Percentiles rank a stretch among this genome's conserved stretches.
These are phyloP conservation scores for Calliphora vomitoria DNA, from an alignment of 2,888 invertebrate species.

Conservation along the genomic window DNA sequence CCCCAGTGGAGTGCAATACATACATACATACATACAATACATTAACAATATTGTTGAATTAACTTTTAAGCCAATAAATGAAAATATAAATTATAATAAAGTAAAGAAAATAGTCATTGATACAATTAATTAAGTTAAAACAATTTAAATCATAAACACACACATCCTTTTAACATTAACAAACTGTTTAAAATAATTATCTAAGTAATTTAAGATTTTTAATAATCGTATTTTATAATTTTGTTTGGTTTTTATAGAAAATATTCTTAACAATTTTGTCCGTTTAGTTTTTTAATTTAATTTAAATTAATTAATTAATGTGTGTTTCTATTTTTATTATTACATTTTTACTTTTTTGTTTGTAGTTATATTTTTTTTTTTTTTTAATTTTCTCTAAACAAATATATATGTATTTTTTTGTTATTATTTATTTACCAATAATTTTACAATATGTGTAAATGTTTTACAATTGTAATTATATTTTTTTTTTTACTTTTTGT, in stretches of 20 bases:
- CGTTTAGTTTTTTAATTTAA: slow-evolving; percentile 26
- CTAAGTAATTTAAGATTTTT: slow-evolving; percentile 34
- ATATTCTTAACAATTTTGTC: slow-evolving; percentile 20
- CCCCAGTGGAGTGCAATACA: neutral
- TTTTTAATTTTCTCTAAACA: slow-evolving; percentile 17
- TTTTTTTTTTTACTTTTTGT: slow-evolving; percentile 51
- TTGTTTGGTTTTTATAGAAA: slow-evolving; percentile 11
- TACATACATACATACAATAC: neutral
- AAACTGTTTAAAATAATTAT: slow-evolving; percentile 15
- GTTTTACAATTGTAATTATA: slow-evolving; percentile 56
- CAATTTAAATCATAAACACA: slow-evolving; percentile 18
- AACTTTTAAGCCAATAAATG: slow-evolving; percentile 32
- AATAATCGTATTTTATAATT: neutral
- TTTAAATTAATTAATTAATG: neutral
- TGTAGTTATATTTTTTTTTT: slow-evolving; percentile 20
- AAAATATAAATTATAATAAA: slow-evolving; percentile 30
- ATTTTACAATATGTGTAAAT: slow-evolving; percentile 53
- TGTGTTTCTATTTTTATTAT: slow-evolving; percentile 21
- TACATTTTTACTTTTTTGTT: neutral
- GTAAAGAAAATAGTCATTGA: slow-evolving; percentile 52
- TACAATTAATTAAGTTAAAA: slow-evolving; percentile 42
- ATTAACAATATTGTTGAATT: slow-evolving; percentile 40
- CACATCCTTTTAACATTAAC: neutral
- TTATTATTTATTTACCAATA: slow-evolving; percentile 67
- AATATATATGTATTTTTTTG: slow-evolving; percentile 42